These are phyloP conservation scores for Irena cyanogastra DNA, from an alignment of 2,113 vertebrate genomes.

Conservation along the genomic window DNA sequence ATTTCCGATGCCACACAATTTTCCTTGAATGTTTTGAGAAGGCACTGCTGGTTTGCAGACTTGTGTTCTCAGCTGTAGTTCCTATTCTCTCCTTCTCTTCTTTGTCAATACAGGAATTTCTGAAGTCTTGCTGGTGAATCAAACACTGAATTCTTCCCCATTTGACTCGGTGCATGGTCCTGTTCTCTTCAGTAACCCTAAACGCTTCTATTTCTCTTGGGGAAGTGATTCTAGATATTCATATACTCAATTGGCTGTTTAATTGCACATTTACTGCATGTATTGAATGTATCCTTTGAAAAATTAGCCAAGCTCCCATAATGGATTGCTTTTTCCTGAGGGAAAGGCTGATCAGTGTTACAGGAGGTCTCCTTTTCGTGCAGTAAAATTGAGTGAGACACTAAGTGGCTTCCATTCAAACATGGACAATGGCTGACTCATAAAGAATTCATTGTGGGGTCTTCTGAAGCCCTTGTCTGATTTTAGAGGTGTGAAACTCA, in stretches of 20 bases:
- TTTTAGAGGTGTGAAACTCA: neutral
- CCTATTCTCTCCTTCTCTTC: neutral
- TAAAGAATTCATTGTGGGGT: neutral
- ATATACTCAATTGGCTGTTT: slow-evolving; percentile 6
- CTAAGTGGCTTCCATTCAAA: neutral
- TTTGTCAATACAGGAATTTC: neutral
- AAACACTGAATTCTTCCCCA: neutral
- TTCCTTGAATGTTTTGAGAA: neutral
- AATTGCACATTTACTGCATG: neutral
- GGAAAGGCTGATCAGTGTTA: neutral
- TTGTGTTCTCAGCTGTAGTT: neutral
- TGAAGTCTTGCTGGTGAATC: neutral
- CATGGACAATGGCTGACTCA: neutral
- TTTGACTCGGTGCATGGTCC: neutral
- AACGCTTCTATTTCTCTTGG: neutral
- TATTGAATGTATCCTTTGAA: slow-evolving; percentile 8
- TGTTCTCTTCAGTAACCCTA: neutral
- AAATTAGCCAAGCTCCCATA: neutral
- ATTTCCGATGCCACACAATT: neutral
- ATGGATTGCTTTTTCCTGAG: neutral
- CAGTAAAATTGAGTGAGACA: neutral
- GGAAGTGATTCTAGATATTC: slow-evolving; percentile 16
- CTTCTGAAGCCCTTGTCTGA: neutral
- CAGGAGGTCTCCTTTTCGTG: neutral
- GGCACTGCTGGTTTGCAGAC: neutral